Conservation (phyloP, 2,888 invertebrate genomes). For the Odontocerum albicorne region DNA sequence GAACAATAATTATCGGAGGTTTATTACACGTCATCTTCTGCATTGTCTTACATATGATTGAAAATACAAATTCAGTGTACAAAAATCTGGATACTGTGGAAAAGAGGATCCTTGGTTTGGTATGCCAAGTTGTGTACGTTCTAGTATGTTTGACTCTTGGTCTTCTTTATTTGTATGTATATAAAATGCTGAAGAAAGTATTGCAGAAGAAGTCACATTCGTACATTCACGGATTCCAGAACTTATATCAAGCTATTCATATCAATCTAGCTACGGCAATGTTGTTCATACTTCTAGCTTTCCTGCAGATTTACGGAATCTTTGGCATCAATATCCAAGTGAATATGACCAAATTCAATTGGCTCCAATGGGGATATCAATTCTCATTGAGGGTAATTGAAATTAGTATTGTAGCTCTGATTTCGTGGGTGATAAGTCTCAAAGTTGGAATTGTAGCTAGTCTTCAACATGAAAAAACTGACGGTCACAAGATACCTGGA, state of each 20-base stretch:
- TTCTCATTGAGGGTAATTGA: constrained; percentile 83
- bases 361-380: constrained; percentile 93
- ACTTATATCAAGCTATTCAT: constrained; percentile 84
- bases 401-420: constrained; percentile 81
- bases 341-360: constrained; percentile 69
- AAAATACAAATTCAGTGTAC: constrained; percentile 59
- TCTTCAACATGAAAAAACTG: constrained; percentile 73
- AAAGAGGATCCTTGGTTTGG: constrained; percentile 68
- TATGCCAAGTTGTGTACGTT: constrained; percentile 85
- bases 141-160: constrained; percentile 83
- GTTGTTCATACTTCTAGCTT: constrained; percentile 80
- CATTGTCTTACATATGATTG: constrained; percentile 79
- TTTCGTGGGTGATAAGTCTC: constrained; percentile 85
- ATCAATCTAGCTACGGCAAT: constrained; percentile 87
- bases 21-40: constrained; percentile 78
- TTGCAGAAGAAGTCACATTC: constrained; percentile 77
- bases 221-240: constrained; percentile 76
- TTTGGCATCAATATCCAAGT: constrained; percentile 54
- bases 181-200: constrained; percentile 74
- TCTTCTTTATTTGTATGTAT: constrained; percentile 81
- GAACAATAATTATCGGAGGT: constrained; percentile 77
- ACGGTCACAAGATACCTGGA: constrained; percentile 67
- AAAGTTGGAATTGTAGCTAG: constrained; percentile 58
- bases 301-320: constrained; percentile 79
- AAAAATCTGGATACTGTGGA: constrained; percentile 52